Evolutionary conservation across 1,140 invertebrate genomes (phyloP).

Genomic region (Lepidurus packardi): DNA sequence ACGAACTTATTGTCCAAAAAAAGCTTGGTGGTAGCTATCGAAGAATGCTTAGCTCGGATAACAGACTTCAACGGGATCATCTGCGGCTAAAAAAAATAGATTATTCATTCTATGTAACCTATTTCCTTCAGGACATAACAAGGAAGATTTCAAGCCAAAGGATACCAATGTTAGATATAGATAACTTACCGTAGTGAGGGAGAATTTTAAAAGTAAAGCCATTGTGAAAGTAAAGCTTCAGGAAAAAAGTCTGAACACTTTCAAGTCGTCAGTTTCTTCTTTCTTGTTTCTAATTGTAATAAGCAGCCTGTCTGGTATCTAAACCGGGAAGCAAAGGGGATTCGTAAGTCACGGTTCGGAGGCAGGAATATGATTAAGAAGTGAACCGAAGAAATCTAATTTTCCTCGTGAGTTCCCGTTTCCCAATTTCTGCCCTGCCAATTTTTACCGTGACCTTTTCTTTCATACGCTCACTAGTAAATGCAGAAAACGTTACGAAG

Average conservation of each 20-base stretch:
- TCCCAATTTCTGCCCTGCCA: too few species aligned
- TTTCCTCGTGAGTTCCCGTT: too few species aligned
- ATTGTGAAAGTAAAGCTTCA: neutral
- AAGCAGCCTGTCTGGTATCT: neutral
- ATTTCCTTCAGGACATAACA: neutral
- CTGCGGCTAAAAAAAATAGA: neutral
- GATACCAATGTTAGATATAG: neutral
- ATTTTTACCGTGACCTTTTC: too few species aligned
- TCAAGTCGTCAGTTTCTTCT: too few species aligned
- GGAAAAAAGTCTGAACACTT: too few species aligned
- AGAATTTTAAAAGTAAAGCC: conserved; percentile 5
- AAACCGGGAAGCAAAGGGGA: too few species aligned
- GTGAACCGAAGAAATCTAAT: too few species aligned
- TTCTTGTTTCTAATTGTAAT: neutral
- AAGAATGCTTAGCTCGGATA: conserved; percentile 29
- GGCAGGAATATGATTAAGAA: too few species aligned
- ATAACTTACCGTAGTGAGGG: neutral
- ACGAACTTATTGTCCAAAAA: conserved; percentile 94
- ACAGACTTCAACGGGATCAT: neutral
- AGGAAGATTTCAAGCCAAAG: neutral
- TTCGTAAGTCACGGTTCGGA: too few species aligned
- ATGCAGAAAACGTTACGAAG: too few species aligned
- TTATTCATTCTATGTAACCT: neutral
- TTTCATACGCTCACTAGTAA: too few species aligned
- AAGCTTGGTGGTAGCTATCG: conserved; percentile 69